Base-by-base conservation (phyloP, 2,888 invertebrate species). In the Microplitis deprimator region DNA sequence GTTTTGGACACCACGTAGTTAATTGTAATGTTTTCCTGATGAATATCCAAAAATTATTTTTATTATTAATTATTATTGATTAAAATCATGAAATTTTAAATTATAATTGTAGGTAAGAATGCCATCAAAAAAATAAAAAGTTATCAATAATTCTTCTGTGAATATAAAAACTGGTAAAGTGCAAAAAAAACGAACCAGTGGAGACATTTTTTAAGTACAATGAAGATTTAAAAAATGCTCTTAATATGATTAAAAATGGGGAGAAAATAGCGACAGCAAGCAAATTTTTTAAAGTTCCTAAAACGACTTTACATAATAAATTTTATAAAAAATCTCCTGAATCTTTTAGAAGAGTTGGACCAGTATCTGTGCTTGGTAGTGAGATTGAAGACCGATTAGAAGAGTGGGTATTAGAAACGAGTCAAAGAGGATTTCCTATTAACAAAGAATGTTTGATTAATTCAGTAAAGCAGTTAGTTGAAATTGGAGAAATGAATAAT, bases 401-500 rank as follows among this genome's bases (percentile, higher is more conserved):
- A 20, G 20, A 20, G 20, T 20, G 20, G 20, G 20, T 20, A 20
- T 20, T 20, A 2, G 20, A 20, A 20, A 20, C 20, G 2, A 20
- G 20, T 20, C 20, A 1, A 20, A 20, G 20, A 20, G 20, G 20
- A 20, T 20, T 20, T 6, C 39, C 81, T 20, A 77, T 84, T 8
- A 79, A 81, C 72, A 83, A 81, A 50, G 75, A 81, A 10, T 73
- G 50, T 13, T 60, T 82, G 7, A 64, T 80, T 7, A 75, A 82
- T 61, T 81, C 81, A 8, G 81, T 83, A 0, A 81, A 83, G 65
- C 67, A 81, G 67, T 68, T 82, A 7, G 76, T 84, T 1, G 77
- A 82, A 7, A 70, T 69, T 17, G 65, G 76, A 16, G 72, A 77
- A 16, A 38, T 79, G 67, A 29, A 75, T 38, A 82, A 77, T 73